Percentiles rank a stretch among this genome's conserved stretches.
phyloP scores from a whole-genome alignment of 2,888 invertebrate species.

The Octodonta nipae region DNA sequence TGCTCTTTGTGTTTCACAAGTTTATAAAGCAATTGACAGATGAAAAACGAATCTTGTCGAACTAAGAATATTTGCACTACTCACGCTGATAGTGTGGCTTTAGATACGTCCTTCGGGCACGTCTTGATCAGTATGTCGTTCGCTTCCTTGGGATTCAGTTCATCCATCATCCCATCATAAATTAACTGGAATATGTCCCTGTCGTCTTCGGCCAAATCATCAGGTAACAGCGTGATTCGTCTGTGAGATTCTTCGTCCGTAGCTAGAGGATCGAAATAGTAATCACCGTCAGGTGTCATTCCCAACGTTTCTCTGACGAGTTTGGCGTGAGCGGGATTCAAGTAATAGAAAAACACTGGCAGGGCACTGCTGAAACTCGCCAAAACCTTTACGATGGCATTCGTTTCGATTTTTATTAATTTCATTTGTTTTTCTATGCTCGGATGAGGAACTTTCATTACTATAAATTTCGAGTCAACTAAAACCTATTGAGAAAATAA shows the following conservation, averaged over 20 bases:
- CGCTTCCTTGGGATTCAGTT: slow-evolving; percentile 61
- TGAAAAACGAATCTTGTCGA: too few species aligned
- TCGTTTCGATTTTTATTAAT: slow-evolving; percentile 52
- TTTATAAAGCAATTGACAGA: too few species aligned
- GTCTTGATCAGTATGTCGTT: slow-evolving; percentile 69
- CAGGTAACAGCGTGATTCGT: slow-evolving; percentile 64
- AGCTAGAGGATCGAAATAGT: slow-evolving; percentile 47
- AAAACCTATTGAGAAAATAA: slow-evolving; percentile 20
- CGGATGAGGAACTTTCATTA: slow-evolving; percentile 46
- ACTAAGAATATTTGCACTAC: too few species aligned
- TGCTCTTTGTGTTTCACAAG: too few species aligned
- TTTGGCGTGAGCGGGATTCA: slow-evolving; percentile 52
- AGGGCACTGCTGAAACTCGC: slow-evolving; percentile 63
- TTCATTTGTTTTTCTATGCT: slow-evolving; percentile 43
- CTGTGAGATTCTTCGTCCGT: slow-evolving; percentile 48
- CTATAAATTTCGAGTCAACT: slow-evolving; percentile 23
- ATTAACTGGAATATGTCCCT: slow-evolving; percentile 50
- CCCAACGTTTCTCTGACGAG: slow-evolving; percentile 56
- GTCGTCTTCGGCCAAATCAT: slow-evolving; percentile 51
- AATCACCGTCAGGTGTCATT: slow-evolving; percentile 45
- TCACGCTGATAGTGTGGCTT: slow-evolving; percentile 12
- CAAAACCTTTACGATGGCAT: slow-evolving; percentile 60
- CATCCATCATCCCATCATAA: slow-evolving; percentile 48
- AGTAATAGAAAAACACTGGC: slow-evolving; percentile 70
- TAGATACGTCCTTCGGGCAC: slow-evolving; percentile 34